Evolutionary conservation across 92 coral and sea anemone species (phyloP).

Genomic region (Palythoa grandiflora): DNA sequence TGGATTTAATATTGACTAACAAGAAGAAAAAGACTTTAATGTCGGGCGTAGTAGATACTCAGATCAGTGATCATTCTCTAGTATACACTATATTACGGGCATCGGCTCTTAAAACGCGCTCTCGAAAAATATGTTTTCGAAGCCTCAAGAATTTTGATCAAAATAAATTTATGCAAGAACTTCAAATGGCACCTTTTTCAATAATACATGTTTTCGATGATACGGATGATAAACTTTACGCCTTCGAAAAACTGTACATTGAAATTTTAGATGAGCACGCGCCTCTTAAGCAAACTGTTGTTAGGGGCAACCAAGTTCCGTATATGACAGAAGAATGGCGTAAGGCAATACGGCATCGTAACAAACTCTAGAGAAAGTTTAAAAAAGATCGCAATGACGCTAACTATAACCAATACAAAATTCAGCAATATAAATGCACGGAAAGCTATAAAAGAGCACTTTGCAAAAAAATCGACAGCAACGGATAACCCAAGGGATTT

Average conservation of each 20-base stretch:
- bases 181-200: constrained; percentile 57
- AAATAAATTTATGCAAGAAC: constrained; percentile 46
- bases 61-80: not conserved
- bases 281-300: constrained; percentile 43
- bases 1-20: constrained; percentile 58
- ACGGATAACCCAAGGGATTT: too few relatives aligned
- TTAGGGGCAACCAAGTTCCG: constrained; percentile 49
- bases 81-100: too few relatives aligned
- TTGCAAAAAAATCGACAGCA: too few relatives aligned
- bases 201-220: constrained; percentile 62
- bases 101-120: constrained; percentile 4
- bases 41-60: constrained; percentile 62
- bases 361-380: too few relatives aligned
- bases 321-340: not conserved
- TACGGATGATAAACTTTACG: not conserved
- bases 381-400: too few relatives aligned
- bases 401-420: too few relatives aligned
- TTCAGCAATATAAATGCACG: not conserved
- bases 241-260: constrained; percentile 48
- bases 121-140: constrained; percentile 1
- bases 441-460: too few relatives aligned
- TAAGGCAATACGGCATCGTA: too few relatives aligned
- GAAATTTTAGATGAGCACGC: constrained; percentile 58
- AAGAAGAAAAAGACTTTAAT: constrained; percentile 33
- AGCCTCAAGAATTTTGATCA: not conserved